Evolutionary conservation across 2,113 vertebrate genomes (phyloP), one percentile per base, ranked within the genome.

Genomic region (Siniperca knerii): DNA sequence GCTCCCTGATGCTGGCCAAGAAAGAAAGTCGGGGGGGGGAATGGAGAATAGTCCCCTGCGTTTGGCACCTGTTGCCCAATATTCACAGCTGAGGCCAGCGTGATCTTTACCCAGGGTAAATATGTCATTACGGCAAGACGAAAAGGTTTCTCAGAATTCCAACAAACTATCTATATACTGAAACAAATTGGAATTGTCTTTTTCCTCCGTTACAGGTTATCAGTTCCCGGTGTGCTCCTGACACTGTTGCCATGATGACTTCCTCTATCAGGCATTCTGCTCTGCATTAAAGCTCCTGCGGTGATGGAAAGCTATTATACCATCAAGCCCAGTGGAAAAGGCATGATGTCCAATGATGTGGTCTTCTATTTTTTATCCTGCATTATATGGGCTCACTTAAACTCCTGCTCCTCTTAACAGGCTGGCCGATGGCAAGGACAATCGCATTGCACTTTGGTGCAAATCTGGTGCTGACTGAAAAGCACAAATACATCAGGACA

Each of bases 161-260:
- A 77, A 81, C 23, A 60, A 81, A 89, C 80, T 62, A 74, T 79
- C 76, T 81, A 62, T 83, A 87, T 18, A 82, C 55, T 52, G 72
- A 82, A 88, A 84, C 84, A 84, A 91, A 88, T 68, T 87, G 62
- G 66, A 81, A 89, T 60, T 82, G 86, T 84, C 85, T 77, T 88
- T 87, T 87, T 66, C 57, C 83, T 83, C 81, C 33, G 7, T 88
- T 79, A 81, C 82, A 92, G 93, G 92, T 92, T 87, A 93, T 92
- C 88, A 62, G 77, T 85, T 92, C 88, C 84, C 66, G 35, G 81
- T 83, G 85, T 81, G 86, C 81, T 75, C 71, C 79, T 86, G 77
- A 89, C 83, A 86, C 69, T 48, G 94, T 93, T 91, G 91, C 90
- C 93, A 93, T 94, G 92, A 91, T 67, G 92, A 94, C 92, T 77